Evolutionary conservation across 2,888 invertebrate genomes (phyloP).

Genomic region (Meloe dianella): DNA sequence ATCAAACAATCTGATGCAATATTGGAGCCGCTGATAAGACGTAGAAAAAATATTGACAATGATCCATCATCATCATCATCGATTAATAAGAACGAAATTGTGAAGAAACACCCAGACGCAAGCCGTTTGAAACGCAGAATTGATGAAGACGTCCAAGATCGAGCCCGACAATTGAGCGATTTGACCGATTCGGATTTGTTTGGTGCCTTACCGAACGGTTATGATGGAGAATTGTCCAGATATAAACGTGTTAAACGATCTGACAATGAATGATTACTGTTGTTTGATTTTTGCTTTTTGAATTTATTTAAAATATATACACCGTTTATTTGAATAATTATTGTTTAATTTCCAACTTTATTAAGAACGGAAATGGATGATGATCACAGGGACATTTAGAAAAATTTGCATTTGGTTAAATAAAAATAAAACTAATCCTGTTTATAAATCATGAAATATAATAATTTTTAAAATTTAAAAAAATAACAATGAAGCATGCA

Average conservation of each 20-base stretch:
- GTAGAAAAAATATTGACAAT: slow-evolving; percentile 41
- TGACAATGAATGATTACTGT: neutral
- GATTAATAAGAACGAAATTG: slow-evolving; percentile 9
- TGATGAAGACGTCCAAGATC: slow-evolving; percentile 32
- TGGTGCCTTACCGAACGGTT: slow-evolving; percentile 57
- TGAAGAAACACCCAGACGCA: slow-evolving; percentile 20
- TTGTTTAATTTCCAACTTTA: neutral
- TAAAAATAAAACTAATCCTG: slow-evolving; percentile 17
- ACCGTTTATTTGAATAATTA: neutral
- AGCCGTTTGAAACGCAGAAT: slow-evolving; percentile 38
- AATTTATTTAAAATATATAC: slow-evolving; percentile 1
- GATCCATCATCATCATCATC: no score
- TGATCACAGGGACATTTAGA: neutral
- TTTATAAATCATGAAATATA: slow-evolving; percentile 42
- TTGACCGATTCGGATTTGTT: slow-evolving; percentile 56
- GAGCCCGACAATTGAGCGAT: slow-evolving; percentile 44
- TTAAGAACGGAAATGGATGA: no score
- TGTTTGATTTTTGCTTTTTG: neutral
- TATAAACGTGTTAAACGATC: slow-evolving; percentile 56
- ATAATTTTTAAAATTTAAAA: slow-evolving; percentile 43
- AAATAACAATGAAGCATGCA: slow-evolving; percentile 45
- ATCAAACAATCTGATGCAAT: slow-evolving; percentile 41
- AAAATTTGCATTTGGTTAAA: neutral
- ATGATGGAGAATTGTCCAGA: slow-evolving; percentile 54
- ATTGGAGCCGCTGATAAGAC: slow-evolving; percentile 46